Evolutionary conservation across 2,888 invertebrate species (phyloP).

Genomic region (Pterostichus niger): DNA sequence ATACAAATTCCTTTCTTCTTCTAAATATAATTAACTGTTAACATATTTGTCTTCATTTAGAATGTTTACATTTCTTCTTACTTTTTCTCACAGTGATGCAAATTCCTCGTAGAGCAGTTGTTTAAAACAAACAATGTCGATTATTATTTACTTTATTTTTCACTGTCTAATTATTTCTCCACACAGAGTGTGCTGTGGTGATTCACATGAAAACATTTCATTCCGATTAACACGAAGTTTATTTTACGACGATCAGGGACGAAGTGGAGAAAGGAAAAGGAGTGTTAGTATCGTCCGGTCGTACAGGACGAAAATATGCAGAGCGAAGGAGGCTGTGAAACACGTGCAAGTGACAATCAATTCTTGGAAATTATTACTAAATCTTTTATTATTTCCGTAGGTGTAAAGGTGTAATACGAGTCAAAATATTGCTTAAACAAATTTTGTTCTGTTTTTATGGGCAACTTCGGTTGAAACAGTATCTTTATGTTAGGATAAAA

Average conservation of each 20-base stretch:
- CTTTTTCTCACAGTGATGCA: conserved; percentile 21
- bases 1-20: background rate
- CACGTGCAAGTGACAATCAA: conserved; percentile 46
- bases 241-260: conserved; percentile 31
- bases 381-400: conserved; percentile 30
- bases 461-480: conserved; percentile 36
- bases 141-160: conserved; percentile 15
- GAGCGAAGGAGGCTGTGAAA: conserved; percentile 1
- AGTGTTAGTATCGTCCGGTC: background rate
- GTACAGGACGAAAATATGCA: conserved; percentile 52
- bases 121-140: conserved; percentile 33
- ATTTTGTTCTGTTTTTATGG: conserved; percentile 39
- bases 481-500: conserved; percentile 57
- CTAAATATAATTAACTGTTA: background rate
- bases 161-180: conserved; percentile 37
- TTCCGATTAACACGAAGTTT: conserved; percentile 51
- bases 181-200: conserved; percentile 6
- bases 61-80: background rate
- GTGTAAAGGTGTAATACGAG: conserved; percentile 39
- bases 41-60: conserved; percentile 3
- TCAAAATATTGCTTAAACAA: background rate
- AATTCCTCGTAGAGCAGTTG: conserved; percentile 16
- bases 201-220: conserved; percentile 57
- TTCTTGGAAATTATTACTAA: conserved; percentile 25
- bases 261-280: background rate